Conservation (phyloP, 1,140 invertebrate species). For the Drosophila melanogaster region Release_6_plus_ISO1_MT NT_033777.3:8130001-8130500, state of each 20-base stretch:
- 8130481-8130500: conserved; percentile 20
- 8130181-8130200: not conserved
- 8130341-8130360: conserved; percentile 70
- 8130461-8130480: conserved; percentile 62
- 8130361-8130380: conserved; percentile 51
- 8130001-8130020: conserved; percentile 3
- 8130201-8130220: conserved; percentile 1
- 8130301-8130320: conserved; percentile 75
- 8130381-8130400: conserved; percentile 47
- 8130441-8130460: conserved; percentile 77
- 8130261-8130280: conserved; percentile 35
- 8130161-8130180: not conserved
- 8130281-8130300: conserved; percentile 67
- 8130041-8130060: conserved; percentile 10
- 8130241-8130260: conserved; percentile 13
- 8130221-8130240: conserved; percentile 13
- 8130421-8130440: conserved; percentile 64
- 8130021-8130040: conserved; percentile 12
- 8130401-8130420: conserved; percentile 63
- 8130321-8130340: conserved; percentile 80
- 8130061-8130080: conserved; percentile 13
- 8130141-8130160: not conserved
- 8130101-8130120: not conserved
- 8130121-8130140: conserved; percentile 7
- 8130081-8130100: conserved; percentile 15